Evolutionary conservation across 2,797 vertebrate species (phyloP), one percentile per base, ranked within the genome.

Genomic region (Etheostoma nigrum): DNA sequence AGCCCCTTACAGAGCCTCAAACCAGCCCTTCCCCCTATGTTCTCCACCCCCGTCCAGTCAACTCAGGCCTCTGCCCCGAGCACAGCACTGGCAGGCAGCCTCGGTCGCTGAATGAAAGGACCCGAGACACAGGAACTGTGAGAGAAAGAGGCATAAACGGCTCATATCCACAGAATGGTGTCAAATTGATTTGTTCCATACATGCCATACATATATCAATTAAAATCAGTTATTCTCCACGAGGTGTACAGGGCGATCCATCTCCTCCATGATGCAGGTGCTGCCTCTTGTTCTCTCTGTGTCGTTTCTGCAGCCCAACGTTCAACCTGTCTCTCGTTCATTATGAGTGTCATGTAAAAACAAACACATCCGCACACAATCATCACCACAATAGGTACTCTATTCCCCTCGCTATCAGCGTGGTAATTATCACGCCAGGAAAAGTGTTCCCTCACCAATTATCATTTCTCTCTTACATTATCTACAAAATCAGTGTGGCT

Each of bases 1-100:
- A 93, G 86, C 89, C 93, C 92, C 91, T 90, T 67, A 89, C 87
- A 81, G 89, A 91, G 91, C 89, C 92, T 91, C 92, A 88, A 88
- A 72, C 66, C 69, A 53, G 64, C 86, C 85, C 86, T 12, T 16
- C 76, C 72, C 76, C 76, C 67, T 70, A 30, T n/a, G 69, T 51
- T 75, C 86, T 86, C 89, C 89, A 80, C 86, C 88, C 86, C 89
- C 88, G 64, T 87, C 89, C 85, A 88, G 90, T 85, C 86, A 82
- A 76, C 87, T 86, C 86, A 47, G 89, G 87, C 90, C 89, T 88
- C 85, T 86, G 92, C 90, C 91, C 91, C 59, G 62, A 87, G 90
- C 83, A 18, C 21, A 67, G 78, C 81, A 42, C 92, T 92, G 91
- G 93, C 93, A 93, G 86, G 78, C 89, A 84, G 91, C 91, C 90